A percentile compares a stretch with the other conserved stretches of the same genome.
Evolutionary conservation across 2,113 vertebrate genomes (phyloP).

Genomic region (Tinamus guttatus): DNA sequence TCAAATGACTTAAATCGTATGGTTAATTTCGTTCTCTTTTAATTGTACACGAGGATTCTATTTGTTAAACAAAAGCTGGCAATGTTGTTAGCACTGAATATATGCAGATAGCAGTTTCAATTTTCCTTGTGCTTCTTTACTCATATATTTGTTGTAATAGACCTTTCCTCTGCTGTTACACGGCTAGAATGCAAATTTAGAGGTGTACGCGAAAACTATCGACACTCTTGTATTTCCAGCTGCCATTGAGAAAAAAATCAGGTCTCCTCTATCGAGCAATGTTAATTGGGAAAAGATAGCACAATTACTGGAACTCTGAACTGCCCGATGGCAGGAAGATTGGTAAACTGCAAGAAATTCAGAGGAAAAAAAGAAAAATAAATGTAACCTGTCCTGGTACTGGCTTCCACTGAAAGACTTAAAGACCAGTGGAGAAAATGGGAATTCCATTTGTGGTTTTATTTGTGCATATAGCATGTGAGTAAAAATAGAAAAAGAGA

Average conservation of each 20-base stretch:
- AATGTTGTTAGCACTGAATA: neutral
- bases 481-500: neutral
- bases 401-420: neutral
- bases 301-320: neutral
- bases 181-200: neutral
- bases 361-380: neutral
- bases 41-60: slow-evolving; percentile 19
- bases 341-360: neutral
- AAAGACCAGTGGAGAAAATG: neutral
- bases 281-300: neutral
- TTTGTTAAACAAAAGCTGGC: slow-evolving; percentile 13
- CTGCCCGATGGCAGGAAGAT: neutral
- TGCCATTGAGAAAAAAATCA: neutral
- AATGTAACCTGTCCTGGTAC: neutral
- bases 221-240: neutral
- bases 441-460: neutral
- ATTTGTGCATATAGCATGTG: neutral
- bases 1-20: neutral
- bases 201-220: neutral
- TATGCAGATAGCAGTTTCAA: neutral
- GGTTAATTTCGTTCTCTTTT: slow-evolving; percentile 10
- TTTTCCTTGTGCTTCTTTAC: neutral
- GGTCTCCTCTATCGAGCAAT: neutral
- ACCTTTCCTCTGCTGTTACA: neutral
- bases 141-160: neutral